Evolutionary conservation across 2,888 invertebrate species (phyloP), one percentile per base, ranked within the genome.

Genomic region (Biston stratarius): DNA sequence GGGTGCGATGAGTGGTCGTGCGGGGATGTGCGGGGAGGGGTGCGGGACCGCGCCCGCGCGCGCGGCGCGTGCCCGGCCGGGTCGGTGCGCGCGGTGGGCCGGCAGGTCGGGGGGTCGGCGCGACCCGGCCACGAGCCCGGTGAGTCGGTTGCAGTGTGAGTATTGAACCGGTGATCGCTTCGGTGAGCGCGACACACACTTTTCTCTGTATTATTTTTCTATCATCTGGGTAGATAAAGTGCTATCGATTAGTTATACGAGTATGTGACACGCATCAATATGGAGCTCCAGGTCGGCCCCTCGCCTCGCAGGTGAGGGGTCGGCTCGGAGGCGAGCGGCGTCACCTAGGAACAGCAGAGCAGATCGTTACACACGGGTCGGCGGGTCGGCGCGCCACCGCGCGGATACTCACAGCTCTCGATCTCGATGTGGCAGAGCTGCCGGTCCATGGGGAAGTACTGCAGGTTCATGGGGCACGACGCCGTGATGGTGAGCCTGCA

Each of bases 381-480:
- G 42, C 6, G 15, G 38, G 45, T 49, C 3, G 69, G 36, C 36
- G 47, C 14, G 38, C 58, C 44, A 38, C 58, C 44, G 59, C 73
- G 75, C 78, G 78, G 81, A 84, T 95, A 97, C 98, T 98, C 96
- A 98, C 98, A 98, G 95, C 98, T 98, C 95, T 98, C 98, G 85
- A 98, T 97, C 95, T 98, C 97, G 88, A 98, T 97, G 88, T 97
- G 97, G 92, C 98, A 98, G 75, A 97, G 94, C 89, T 98, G 98
- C 78, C 97, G 96, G 91, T 98, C 98, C 97, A 98, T 98, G 60
- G 98, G 98, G 92, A 98, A 98, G 93, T 98, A 98, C 89, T 98
- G 97, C 71, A 98, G 95, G 91, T 98, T 97, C 98, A 98, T 98
- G 70, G 97, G 97, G 94, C 98, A 98, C 82, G 98, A 97, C 75